Evolutionary conservation across 2,888 invertebrate genomes (phyloP).

Genomic region (Cephus rjabovi): DNA sequence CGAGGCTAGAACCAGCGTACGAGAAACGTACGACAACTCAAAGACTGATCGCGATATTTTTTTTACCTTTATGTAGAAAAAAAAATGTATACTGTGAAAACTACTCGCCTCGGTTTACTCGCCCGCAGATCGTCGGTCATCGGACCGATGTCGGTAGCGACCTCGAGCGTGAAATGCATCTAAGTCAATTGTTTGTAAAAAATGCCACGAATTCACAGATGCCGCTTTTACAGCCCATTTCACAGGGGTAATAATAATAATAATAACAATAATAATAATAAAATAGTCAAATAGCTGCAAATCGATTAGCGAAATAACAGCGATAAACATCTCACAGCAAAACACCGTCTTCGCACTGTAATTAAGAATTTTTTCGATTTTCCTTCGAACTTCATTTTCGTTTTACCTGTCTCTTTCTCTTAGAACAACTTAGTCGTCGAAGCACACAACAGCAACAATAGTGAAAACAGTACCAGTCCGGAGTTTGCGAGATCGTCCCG

Average conservation of each 20-base stretch:
- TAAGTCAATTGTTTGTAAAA: neutral
- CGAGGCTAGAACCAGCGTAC: no score
- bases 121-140: slow-evolving; percentile 12
- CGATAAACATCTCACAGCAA: neutral
- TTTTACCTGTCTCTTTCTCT: neutral
- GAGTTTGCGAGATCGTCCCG: neutral
- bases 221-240: neutral
- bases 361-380: neutral
- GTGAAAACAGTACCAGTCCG: neutral
- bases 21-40: no score
- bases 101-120: slow-evolving; percentile 20
- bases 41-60: neutral
- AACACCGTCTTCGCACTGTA: neutral
- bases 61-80: neutral
- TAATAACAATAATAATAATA: neutral
- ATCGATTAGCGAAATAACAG: neutral
- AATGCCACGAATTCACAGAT: neutral
- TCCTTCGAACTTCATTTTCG: neutral
- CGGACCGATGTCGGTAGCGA: slow-evolving; percentile 5
- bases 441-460: neutral
- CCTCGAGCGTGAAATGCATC: slow-evolving; percentile 13
- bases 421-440: neutral
- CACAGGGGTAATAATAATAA: neutral
- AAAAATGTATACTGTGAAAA: neutral
- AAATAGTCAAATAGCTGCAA: neutral